Percentiles rank a stretch among this genome's conserved stretches.
Conservation (phyloP, 2,797 vertebrate genomes). For the Gobio occitaniae region DNA sequence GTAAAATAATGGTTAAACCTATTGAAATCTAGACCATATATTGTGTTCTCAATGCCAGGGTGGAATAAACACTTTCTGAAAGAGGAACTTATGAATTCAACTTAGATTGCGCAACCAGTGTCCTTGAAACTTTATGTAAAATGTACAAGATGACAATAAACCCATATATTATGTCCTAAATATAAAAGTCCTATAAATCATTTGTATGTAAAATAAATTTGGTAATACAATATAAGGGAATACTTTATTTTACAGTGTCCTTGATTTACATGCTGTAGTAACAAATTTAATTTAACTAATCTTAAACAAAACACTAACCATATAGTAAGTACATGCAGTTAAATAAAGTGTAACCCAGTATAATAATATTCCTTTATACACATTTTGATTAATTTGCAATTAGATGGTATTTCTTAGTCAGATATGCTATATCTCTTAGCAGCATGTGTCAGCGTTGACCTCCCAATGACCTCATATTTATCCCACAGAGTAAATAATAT, state of each 20-base stretch:
- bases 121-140: not conserved
- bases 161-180: not conserved
- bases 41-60: conserved; percentile 49
- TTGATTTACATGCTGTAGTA: not conserved
- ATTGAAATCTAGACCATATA: conserved; percentile 70
- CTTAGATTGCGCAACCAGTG: not conserved
- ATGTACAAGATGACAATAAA: not conserved
- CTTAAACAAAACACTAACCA: not conserved
- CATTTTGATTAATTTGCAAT: not conserved
- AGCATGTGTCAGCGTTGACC: not conserved
- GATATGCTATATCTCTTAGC: not conserved
- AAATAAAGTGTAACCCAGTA: not conserved
- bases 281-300: no score
- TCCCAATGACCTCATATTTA: conserved; percentile 13
- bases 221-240: not conserved
- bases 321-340: not conserved
- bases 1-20: conserved; percentile 73
- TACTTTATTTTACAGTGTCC: not conserved
- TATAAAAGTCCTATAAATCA: not conserved
- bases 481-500: not conserved
- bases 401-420: not conserved
- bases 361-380: not conserved
- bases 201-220: not conserved
- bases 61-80: conserved; percentile 14
- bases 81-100: not conserved